Percentiles rank a stretch among this genome's conserved stretches.
These are phyloP conservation scores for Diplosoma virens DNA, from an alignment of 23 tunicate species.

Conservation along the genomic window DNA sequence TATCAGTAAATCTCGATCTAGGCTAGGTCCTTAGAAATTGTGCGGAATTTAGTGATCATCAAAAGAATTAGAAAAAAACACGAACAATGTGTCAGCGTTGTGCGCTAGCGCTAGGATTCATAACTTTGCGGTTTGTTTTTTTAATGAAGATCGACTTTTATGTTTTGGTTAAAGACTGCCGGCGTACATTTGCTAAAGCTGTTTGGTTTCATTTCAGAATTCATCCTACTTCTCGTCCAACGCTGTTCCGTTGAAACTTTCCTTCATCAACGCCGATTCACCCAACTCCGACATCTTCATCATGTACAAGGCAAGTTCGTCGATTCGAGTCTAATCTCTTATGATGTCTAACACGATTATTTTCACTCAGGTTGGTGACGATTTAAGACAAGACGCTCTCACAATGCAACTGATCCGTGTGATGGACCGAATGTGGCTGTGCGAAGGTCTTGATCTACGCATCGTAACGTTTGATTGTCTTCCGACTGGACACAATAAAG, in stretches of 20 bases:
- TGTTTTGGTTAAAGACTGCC: too few species aligned
- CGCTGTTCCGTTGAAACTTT: constrained; percentile 73
- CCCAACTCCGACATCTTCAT: constrained; percentile 42
- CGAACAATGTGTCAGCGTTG: too few species aligned
- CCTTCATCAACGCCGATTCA: constrained; percentile 44
- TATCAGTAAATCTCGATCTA: too few species aligned
- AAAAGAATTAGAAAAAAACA: too few species aligned
- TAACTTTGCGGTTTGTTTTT: too few species aligned
- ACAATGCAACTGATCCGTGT: constrained; percentile 92
- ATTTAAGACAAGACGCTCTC: constrained; percentile 82
- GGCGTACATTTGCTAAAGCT: too few species aligned
- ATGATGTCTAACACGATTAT: neutral
- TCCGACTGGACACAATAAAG: constrained; percentile 76
- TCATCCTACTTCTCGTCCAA: constrained; percentile 85
- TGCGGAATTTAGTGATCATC: too few species aligned
- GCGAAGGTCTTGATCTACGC: constrained; percentile 72
- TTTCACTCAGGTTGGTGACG: constrained; percentile 81
- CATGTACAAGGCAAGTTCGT: constrained; percentile 70
- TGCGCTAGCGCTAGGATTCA: too few species aligned
- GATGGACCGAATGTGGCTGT: constrained; percentile 87
- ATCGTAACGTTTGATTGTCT: constrained; percentile 87
- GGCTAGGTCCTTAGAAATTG: too few species aligned
- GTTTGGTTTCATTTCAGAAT: too few species aligned
- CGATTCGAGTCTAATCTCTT: neutral
- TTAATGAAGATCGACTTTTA: too few species aligned